Conservation (phyloP, 2,888 invertebrate genomes). For the Philonicus albiceps region DNA sequence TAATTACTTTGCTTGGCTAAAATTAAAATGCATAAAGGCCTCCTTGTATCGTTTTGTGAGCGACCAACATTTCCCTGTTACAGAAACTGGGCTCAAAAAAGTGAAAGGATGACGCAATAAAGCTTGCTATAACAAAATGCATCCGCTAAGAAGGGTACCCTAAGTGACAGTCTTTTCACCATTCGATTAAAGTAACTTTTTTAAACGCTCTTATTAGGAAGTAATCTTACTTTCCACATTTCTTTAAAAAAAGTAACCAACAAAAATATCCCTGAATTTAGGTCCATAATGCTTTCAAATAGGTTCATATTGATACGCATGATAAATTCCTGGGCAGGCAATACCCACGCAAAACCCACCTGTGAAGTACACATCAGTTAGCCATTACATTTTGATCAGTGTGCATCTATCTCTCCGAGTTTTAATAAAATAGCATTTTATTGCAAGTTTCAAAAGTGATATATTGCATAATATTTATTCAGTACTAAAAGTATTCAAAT, state of each 20-base stretch:
- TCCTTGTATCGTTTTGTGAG: neutral
- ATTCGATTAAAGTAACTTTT: neutral
- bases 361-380: too few species aligned
- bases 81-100: neutral
- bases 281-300: too few species aligned
- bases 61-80: neutral
- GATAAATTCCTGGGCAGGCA: too few species aligned
- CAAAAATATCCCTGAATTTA: too few species aligned
- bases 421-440: too few species aligned
- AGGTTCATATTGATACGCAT: too few species aligned
- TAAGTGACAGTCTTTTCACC: neutral
- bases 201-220: neutral
- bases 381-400: too few species aligned
- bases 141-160: neutral
- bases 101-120: neutral
- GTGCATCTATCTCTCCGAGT: too few species aligned
- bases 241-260: neutral
- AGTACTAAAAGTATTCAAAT: too few species aligned
- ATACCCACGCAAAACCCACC: too few species aligned
- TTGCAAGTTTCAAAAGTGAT: too few species aligned
- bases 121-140: neutral
- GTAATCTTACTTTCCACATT: neutral
- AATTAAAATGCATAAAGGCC: neutral
- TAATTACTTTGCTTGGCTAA: neutral
- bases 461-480: too few species aligned